Base-by-base conservation (phyloP, 2,888 invertebrate genomes). In the Leucoptera coffeella region DNA sequence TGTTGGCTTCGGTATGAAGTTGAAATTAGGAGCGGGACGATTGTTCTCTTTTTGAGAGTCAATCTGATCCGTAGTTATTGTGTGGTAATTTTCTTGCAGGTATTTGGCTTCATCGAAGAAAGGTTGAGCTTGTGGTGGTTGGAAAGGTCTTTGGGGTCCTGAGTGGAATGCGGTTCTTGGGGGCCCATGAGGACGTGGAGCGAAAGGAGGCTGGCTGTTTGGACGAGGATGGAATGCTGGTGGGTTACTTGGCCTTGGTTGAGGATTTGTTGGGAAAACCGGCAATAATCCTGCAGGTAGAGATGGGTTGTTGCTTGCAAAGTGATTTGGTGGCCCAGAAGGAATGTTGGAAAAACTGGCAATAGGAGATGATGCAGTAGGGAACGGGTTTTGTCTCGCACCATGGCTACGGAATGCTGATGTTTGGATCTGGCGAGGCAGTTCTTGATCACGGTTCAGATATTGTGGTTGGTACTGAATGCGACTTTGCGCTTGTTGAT, bases 141-240 rank as follows among this genome's bases (percentile, higher is more conserved):
- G 51, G 43, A 75, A 73, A 7, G 76, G 75, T 38, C 74, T 59
- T 42, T 75, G 74, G 9, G 73, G 59, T 35, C 73, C 75, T 12
- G 75, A 55, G 39, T 69, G 64, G 38, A 72, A 71, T 30, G 50
- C 50, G 10, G 47, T 30, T 39, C 61, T 51, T 12, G 50, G 41
- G 17, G 69, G 74, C 10, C 57, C 55, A 17, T 58, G 55, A 14
- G 56, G 55, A 15, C 67, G 46, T 13, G 50, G 30, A 5, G 40
- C 45, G 37, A 65, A 64, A 14, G 47, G 32, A 19, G 54, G 52
- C 21, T 50, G 45, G 28, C 38, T 49, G 28, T 40, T 51, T 15
- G 56, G 60, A 2, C 62, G 55, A 6, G 50, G 34, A 23, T 56
- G 55, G 35, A 60, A 61, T 27, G 45, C 33, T 17, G 17, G 17